These are phyloP conservation scores for Rhinatrema bivittatum DNA, from an alignment of 2,797 vertebrate species.

Conservation along the genomic window DNA sequence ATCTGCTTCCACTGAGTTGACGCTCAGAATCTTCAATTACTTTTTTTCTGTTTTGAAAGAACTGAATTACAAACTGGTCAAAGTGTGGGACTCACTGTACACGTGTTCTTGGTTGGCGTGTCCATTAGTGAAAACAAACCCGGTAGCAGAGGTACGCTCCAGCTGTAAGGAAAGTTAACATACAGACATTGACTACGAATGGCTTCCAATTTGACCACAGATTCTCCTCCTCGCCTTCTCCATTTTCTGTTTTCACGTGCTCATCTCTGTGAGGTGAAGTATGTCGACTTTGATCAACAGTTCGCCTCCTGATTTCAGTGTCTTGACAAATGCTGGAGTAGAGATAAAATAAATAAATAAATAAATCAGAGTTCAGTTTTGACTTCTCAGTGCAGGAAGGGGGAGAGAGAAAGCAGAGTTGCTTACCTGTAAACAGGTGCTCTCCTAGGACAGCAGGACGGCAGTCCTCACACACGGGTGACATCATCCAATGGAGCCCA, in stretches of 20 bases:
- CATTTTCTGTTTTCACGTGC: slow-evolving; percentile 5
- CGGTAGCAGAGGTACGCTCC: slow-evolving; percentile 88
- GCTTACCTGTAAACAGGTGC: too few relatives aligned
- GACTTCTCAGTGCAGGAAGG: too few relatives aligned
- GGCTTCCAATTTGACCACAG: slow-evolving; percentile 70
- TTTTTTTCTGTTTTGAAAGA: slow-evolving; percentile 18
- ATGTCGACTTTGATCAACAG: slow-evolving; percentile 14
- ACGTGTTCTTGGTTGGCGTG: background rate
- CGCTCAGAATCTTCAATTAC: slow-evolving; percentile 29
- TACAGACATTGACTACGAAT: slow-evolving; percentile 74
- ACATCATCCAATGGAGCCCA: too few relatives aligned
- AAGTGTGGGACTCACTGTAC: slow-evolving; percentile 5
- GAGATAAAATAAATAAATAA: background rate
- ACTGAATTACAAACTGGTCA: slow-evolving; percentile 11
- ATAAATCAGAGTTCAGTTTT: too few relatives aligned
- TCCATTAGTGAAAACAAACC: slow-evolving; percentile 83
- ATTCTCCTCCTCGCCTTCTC: slow-evolving; percentile 37
- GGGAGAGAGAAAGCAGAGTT: too few relatives aligned
- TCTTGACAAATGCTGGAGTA: slow-evolving; percentile 60
- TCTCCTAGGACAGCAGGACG: too few relatives aligned
- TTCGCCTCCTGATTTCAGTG: slow-evolving; percentile 67
- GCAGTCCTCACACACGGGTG: too few relatives aligned
- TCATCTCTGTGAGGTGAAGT: slow-evolving; percentile 33
- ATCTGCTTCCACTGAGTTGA: slow-evolving; percentile 29
- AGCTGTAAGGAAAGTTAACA: slow-evolving; percentile 79